Conservation (phyloP, 2,888 invertebrate species). For the Scaptomyza reducta region DNA sequence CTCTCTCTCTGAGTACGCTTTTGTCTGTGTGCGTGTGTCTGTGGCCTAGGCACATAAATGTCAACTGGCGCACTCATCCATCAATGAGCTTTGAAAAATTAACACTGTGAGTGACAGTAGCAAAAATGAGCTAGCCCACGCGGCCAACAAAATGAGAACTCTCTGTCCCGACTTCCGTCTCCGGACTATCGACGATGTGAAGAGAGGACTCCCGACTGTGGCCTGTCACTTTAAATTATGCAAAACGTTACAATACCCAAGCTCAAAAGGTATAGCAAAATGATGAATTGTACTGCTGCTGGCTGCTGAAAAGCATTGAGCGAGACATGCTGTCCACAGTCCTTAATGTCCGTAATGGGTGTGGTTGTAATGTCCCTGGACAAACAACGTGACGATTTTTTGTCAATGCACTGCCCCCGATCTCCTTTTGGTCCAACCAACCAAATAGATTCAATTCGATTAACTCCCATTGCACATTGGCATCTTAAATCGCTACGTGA, state of each 20-base stretch:
- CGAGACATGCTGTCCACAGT: neutral
- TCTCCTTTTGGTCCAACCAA: constrained; percentile 16
- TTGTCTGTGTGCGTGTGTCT: constrained; percentile 9
- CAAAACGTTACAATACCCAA: constrained; percentile 70
- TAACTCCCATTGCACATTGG: constrained; percentile 60
- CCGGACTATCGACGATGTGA: neutral
- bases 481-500: constrained; percentile 55
- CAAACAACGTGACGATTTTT: constrained; percentile 38
- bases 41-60: constrained; percentile 76
- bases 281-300: constrained; percentile 69
- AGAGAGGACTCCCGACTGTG: constrained; percentile 27
- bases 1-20: neutral
- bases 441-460: constrained; percentile 72
- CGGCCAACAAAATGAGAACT: constrained; percentile 13
- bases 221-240: constrained; percentile 76
- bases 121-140: constrained; percentile 58
- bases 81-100: constrained; percentile 79
- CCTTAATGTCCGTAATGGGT: constrained; percentile 20
- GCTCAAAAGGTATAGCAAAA: constrained; percentile 67
- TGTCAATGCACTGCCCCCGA: neutral
- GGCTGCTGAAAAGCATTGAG: constrained; percentile 36
- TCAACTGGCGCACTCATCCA: constrained; percentile 75
- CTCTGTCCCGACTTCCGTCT: neutral
- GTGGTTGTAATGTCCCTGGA: constrained; percentile 27
- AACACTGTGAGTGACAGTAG: constrained; percentile 75